phyloP scores from a whole-genome alignment of 2,797 vertebrate species.

The Manis crassicaudata region DNA sequence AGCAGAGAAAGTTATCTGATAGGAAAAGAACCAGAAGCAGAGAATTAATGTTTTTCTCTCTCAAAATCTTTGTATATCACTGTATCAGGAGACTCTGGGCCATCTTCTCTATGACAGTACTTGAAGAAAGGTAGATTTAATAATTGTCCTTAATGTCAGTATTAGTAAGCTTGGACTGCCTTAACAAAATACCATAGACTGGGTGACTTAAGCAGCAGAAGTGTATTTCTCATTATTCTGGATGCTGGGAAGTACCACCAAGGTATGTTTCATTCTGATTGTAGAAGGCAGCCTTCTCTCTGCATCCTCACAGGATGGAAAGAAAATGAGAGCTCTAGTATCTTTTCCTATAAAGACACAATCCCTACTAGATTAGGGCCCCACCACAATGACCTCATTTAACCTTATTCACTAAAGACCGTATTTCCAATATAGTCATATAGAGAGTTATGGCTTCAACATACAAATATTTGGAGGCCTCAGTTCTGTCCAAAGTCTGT shows the following conservation, averaged over 20 bases:
- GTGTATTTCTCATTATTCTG: neutral
- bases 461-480: neutral
- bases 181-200: neutral
- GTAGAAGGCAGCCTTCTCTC: neutral
- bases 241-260: neutral
- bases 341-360: neutral
- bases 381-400: neutral
- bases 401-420: neutral
- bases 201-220: neutral
- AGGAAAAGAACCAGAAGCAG: constrained; percentile 48
- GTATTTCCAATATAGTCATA: neutral
- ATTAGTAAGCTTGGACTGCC: neutral
- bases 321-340: neutral
- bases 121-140: constrained; percentile 1
- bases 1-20: constrained; percentile 44
- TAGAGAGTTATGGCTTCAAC: neutral
- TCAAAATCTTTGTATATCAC: constrained; percentile 30
- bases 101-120: neutral
- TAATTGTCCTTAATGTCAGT: neutral
- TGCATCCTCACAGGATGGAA: neutral
- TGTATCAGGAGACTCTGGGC: neutral
- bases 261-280: neutral
- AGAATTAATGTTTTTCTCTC: neutral
- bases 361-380: neutral
- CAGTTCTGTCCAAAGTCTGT: neutral